Conservation (phyloP, 2,113 vertebrate species). For the Amazona vittata region DNA sequence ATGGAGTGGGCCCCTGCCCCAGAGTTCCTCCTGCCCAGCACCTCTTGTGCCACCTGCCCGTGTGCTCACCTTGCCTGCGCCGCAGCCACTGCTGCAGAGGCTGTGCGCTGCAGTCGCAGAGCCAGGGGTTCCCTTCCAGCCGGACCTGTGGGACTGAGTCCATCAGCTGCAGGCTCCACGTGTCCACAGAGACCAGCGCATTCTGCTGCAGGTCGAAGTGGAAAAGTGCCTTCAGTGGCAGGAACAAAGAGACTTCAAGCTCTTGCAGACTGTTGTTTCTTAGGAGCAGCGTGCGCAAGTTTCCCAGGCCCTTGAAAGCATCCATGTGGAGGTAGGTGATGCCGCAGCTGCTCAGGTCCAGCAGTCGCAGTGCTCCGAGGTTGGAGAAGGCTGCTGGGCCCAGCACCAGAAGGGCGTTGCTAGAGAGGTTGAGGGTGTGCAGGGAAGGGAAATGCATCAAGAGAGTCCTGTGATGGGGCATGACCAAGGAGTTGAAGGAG, state of each 20-base stretch:
- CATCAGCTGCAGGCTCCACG: constrained; percentile 1
- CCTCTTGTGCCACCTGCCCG: rapidly evolving
- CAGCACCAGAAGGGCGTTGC: constrained; percentile 74
- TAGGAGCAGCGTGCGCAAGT: constrained; percentile 60
- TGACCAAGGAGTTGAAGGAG: constrained; percentile 64
- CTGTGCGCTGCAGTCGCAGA: not conserved
- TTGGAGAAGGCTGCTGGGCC: constrained; percentile 70
- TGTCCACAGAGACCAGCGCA: not conserved
- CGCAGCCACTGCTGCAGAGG: constrained; percentile 38
- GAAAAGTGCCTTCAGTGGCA: constrained; percentile 21
- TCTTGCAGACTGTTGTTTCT: constrained; percentile 55
- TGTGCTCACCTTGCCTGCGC: not conserved
- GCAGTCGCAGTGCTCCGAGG: constrained; percentile 9
- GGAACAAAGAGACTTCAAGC: not conserved
- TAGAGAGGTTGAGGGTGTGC: constrained; percentile 69
- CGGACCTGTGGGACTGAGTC: not conserved
- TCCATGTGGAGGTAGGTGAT: constrained; percentile 45
- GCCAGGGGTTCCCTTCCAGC: constrained; percentile 37
- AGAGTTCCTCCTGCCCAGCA: rapidly evolving
- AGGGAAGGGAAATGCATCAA: constrained; percentile 49
- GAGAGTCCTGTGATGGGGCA: constrained; percentile 34
- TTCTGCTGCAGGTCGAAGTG: constrained; percentile 68
- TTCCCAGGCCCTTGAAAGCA: constrained; percentile 56
- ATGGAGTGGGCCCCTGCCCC: rapidly evolving
- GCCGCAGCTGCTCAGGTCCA: constrained; percentile 72